Percentiles rank a stretch among this genome's conserved stretches.
phyloP scores from a whole-genome alignment of 2,113 vertebrate species.

The Mormyrus lacerda region DNA sequence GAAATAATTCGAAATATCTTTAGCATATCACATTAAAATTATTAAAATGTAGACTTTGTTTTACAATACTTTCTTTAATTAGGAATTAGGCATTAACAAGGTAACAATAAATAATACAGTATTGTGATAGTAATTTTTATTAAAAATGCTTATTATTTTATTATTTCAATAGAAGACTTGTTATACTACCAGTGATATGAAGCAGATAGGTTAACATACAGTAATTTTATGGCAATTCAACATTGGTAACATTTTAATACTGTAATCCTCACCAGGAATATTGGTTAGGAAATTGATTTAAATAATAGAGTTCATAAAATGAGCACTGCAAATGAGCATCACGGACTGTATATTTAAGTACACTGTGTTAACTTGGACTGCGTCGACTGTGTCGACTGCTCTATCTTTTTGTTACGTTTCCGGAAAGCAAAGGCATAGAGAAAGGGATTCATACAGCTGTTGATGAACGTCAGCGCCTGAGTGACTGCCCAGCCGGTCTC shows the following conservation, averaged over 20 bases:
- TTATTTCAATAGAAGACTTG: neutral
- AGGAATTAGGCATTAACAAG: neutral
- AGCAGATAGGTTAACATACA: neutral
- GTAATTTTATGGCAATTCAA: neutral
- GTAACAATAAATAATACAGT: neutral
- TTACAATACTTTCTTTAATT: neutral
- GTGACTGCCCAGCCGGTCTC: constrained; percentile 38
- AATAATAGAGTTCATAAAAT: neutral
- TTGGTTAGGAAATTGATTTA: neutral
- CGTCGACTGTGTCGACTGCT: neutral
- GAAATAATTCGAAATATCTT: neutral
- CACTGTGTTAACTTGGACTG: neutral
- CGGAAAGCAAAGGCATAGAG: constrained; percentile 59
- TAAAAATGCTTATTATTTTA: neutral
- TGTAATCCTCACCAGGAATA: neutral
- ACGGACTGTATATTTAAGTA: neutral
- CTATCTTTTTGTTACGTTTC: neutral
- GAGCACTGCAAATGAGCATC: neutral
- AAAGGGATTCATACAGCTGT: constrained; percentile 62
- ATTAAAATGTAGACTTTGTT: neutral
- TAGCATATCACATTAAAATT: neutral
- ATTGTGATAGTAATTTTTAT: neutral
- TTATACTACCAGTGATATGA: neutral
- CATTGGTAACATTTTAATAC: neutral
- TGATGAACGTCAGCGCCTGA: constrained; percentile 52